Conservation (phyloP, 2,113 vertebrate species). For the Scopus umbretta region DNA sequence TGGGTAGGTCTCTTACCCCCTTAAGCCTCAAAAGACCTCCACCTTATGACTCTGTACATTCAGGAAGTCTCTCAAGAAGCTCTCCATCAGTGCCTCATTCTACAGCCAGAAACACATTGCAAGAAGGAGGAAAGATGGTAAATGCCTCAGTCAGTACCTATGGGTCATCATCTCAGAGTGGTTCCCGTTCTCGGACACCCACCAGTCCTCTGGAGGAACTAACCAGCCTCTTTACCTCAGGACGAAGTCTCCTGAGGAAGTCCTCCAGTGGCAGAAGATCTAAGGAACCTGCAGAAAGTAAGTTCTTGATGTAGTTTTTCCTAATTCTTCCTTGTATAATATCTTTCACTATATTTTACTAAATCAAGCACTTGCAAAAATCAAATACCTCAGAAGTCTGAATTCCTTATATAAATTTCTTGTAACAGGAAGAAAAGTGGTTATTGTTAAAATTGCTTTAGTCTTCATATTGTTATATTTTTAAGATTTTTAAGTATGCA, state of each 20-base stretch:
- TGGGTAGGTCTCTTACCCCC: slow-evolving; percentile 88
- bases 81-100: slow-evolving; percentile 87
- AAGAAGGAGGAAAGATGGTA: slow-evolving; percentile 82
- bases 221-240: slow-evolving; percentile 85
- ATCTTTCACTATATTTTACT: background rate
- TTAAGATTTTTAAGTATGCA: background rate
- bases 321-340: background rate
- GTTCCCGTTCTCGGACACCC: slow-evolving; percentile 87
- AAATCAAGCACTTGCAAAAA: background rate
- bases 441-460: background rate
- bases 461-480: background rate
- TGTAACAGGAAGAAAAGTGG: background rate
- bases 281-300: slow-evolving; percentile 87
- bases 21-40: slow-evolving; percentile 93
- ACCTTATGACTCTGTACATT: slow-evolving; percentile 87
- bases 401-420: background rate
- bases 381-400: background rate
- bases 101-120: slow-evolving; percentile 80
- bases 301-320: slow-evolving; percentile 48
- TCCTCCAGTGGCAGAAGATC: slow-evolving; percentile 84
- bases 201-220: slow-evolving; percentile 92
- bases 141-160: slow-evolving; percentile 78
- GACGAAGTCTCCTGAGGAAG: slow-evolving; percentile 84
- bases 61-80: slow-evolving; percentile 86
- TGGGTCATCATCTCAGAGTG: slow-evolving; percentile 78